These are phyloP conservation scores for Entelurus aequoreus DNA, from an alignment of 2,113 vertebrate genomes.

Conservation along the genomic window DNA sequence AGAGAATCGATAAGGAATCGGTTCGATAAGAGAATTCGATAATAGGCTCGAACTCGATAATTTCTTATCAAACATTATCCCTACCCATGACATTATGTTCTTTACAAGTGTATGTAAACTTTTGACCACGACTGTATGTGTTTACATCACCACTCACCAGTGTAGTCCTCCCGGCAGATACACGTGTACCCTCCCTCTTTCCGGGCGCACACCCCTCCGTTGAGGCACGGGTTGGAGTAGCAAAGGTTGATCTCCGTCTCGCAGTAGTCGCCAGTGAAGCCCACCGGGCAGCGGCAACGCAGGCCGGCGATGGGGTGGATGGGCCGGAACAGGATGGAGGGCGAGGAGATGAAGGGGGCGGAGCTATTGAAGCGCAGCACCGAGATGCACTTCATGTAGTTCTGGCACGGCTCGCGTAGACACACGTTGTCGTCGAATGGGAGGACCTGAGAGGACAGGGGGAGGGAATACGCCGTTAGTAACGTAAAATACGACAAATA, in stretches of 20 bases:
- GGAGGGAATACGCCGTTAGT: not conserved
- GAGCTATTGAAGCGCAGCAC: constrained; percentile 97
- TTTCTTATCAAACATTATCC: no score
- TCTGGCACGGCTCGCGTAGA: constrained; percentile 94
- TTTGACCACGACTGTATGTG: no score
- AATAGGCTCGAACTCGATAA: no score
- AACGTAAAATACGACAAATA: no score
- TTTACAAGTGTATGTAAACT: no score
- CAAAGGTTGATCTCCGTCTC: constrained; percentile 97
- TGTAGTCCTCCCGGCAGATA: constrained; percentile 87
- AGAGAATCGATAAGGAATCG: no score
- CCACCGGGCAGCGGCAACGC: constrained; percentile 91
- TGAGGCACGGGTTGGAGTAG: constrained; percentile 94
- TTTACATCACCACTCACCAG: constrained; percentile 70
- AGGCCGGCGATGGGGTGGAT: constrained; percentile 94
- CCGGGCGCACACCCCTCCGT: constrained; percentile 85
- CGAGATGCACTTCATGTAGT: constrained; percentile 99
- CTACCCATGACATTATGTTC: no score
- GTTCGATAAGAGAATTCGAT: no score
- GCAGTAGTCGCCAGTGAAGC: constrained; percentile 96
- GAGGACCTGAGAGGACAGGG: constrained; percentile 71
- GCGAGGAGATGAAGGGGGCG: constrained; percentile 89
- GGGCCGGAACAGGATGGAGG: constrained; percentile 90
- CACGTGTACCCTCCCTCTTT: constrained; percentile 94
- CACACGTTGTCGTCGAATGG: constrained; percentile 98